A percentile compares a stretch with the other conserved stretches of the same genome.
Conservation (phyloP, 2,888 invertebrate genomes). For the Buathra laborator region DNA sequence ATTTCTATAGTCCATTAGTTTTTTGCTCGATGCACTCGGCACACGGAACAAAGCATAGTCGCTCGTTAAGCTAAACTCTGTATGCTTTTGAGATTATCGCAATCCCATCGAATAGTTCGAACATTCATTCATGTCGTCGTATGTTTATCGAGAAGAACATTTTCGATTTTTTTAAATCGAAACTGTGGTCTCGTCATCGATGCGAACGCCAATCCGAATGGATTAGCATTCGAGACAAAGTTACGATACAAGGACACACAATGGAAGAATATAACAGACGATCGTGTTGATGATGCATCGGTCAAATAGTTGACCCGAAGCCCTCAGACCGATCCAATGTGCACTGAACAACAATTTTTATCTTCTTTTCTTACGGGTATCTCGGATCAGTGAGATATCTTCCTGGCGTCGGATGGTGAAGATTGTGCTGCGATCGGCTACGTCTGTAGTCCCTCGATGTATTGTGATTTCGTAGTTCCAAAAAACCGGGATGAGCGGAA, state of each 20-base stretch:
- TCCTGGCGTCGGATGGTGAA: constrained; percentile 85
- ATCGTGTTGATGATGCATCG: constrained; percentile 13
- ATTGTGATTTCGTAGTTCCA: constrained; percentile 55
- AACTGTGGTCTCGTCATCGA: constrained; percentile 6
- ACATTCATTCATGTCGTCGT: not conserved
- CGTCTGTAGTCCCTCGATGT: constrained; percentile 76
- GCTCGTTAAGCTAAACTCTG: not conserved
- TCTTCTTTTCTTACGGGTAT: constrained; percentile 73
- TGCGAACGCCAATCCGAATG: constrained; percentile 1
- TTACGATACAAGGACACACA: constrained; percentile 16
- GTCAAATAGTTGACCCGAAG: constrained; percentile 5
- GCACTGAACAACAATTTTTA: not conserved
- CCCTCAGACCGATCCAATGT: not conserved
- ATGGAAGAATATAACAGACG: constrained; percentile 9
- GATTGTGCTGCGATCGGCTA: constrained; percentile 88
- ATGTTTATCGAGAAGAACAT: not conserved
- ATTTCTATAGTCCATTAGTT: constrained; percentile 34
- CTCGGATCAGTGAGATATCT: constrained; percentile 78
- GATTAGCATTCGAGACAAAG: not conserved
- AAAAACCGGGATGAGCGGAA: constrained; percentile 66
- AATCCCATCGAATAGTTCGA: not conserved
- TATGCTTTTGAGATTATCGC: constrained; percentile 8
- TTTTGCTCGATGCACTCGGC: constrained; percentile 7
- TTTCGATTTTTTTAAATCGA: not conserved
- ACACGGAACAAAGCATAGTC: not conserved